Evolutionary conservation across 2,113 vertebrate species (phyloP).

Genomic region (Psilopogon haemacephalus): DNA sequence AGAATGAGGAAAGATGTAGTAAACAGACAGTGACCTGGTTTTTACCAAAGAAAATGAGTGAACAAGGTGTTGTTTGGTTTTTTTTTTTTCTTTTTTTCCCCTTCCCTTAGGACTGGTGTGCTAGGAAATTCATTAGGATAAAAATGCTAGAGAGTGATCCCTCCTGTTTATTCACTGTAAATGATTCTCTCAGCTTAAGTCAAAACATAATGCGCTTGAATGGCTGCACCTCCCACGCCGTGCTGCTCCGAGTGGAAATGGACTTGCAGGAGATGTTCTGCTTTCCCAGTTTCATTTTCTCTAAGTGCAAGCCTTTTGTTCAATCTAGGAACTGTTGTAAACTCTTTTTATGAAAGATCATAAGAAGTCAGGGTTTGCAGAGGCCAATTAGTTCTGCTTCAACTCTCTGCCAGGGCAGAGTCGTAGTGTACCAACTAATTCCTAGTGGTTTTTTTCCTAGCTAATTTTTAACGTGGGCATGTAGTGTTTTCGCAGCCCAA

Average conservation of each 20-base stretch:
- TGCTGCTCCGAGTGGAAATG: slow-evolving; percentile 2
- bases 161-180: slow-evolving; percentile 4
- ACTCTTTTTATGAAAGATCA: slow-evolving; percentile 14
- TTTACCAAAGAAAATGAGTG: background rate
- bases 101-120: background rate
- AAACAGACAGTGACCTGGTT: background rate
- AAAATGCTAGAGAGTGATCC: background rate
- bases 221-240: background rate
- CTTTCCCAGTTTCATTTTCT: slow-evolving; percentile 32
- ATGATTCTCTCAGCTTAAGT: background rate
- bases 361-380: slow-evolving; percentile 42
- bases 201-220: background rate
- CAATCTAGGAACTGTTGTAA: slow-evolving; percentile 6
- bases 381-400: slow-evolving; percentile 58
- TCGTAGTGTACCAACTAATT: slow-evolving; percentile 27
- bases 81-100: background rate
- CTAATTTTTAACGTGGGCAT: slow-evolving; percentile 48
- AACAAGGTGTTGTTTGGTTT: no score
- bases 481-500: slow-evolving; percentile 16
- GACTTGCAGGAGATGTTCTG: slow-evolving; percentile 9
- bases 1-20: background rate
- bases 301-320: slow-evolving; percentile 22
- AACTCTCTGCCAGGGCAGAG: slow-evolving; percentile 18
- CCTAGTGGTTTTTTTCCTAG: slow-evolving; percentile 41
- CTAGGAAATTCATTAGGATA: background rate